A percentile compares a stretch with the other conserved stretches of the same genome.
Evolutionary conservation across 2,797 vertebrate species (phyloP).

Genomic region (Urosaurus nigricauda): DNA sequence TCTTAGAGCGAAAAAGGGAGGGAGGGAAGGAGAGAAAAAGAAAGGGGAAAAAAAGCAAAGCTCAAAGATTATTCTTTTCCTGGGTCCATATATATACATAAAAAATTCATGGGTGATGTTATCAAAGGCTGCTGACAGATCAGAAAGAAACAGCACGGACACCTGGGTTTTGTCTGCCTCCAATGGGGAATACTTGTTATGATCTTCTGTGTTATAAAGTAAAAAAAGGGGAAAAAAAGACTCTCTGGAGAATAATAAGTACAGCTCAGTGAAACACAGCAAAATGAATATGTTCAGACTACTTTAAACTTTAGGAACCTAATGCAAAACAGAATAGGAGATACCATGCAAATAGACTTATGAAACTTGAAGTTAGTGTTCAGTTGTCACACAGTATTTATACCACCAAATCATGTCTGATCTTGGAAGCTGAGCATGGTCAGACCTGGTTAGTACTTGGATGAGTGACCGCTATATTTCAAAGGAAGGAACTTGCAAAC

Average conservation of each 20-base stretch:
- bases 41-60: neutral
- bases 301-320: conserved; percentile 9
- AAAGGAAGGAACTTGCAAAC: too few relatives aligned
- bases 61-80: neutral
- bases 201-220: conserved; percentile 36
- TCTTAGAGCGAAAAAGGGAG: neutral
- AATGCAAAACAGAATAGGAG: conserved; percentile 16
- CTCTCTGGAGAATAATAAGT: conserved; percentile 52
- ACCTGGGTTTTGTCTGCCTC: conserved; percentile 34
- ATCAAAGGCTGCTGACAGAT: conserved; percentile 49
- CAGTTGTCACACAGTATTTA: neutral
- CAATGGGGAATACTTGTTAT: conserved; percentile 25
- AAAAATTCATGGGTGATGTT: conserved; percentile 23
- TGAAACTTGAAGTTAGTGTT: conserved; percentile 5
- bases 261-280: conserved; percentile 43
- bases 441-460: too few relatives aligned
- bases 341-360: neutral
- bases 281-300: conserved; percentile 41
- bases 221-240: neutral
- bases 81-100: conserved; percentile 33
- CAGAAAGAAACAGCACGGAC: conserved; percentile 35
- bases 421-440: too few relatives aligned
- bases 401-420: too few relatives aligned
- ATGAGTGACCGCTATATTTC: too few relatives aligned
- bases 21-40: neutral